Conservation (phyloP, 2,797 vertebrate species). For the Chelon auratus region DNA sequence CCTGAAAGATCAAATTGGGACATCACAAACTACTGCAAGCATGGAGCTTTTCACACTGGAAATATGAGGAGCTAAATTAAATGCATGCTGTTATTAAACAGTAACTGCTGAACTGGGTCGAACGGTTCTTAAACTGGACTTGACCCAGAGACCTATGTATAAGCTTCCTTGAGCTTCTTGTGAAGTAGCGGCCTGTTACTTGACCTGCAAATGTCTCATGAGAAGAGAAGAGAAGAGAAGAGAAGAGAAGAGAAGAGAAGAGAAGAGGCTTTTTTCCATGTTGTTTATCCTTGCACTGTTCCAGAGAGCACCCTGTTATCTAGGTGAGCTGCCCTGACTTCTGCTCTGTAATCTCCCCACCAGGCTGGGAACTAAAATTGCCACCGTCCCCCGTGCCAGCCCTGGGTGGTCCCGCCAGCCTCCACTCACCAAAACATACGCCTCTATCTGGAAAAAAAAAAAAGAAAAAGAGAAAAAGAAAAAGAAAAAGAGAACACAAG, state of each 20-base stretch:
- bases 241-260: not conserved
- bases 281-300: slow-evolving; percentile 74
- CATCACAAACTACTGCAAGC: not conserved
- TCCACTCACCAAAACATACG: slow-evolving; percentile 93
- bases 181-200: not conserved
- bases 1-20: slow-evolving; percentile 79
- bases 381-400: slow-evolving; percentile 62
- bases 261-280: slow-evolving; percentile 65
- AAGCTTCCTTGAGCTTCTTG: not conserved
- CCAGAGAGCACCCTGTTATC: slow-evolving; percentile 80
- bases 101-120: not conserved
- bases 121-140: slow-evolving; percentile 32
- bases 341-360: slow-evolving; percentile 79
- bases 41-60: not conserved
- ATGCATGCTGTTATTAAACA: not conserved
- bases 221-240: not conserved
- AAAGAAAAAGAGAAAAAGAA: slow-evolving; percentile 26
- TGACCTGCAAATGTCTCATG: not conserved
- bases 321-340: slow-evolving; percentile 73
- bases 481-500: slow-evolving; percentile 27
- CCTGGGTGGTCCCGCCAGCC: slow-evolving; percentile 76
- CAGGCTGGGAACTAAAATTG: slow-evolving; percentile 75
- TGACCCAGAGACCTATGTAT: slow-evolving; percentile 31
- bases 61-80: not conserved
- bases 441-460: slow-evolving; percentile 86